Evolutionary conservation across 2,797 vertebrate species (phyloP), one percentile per base, ranked within the genome.

Genomic region (Typhlichthys eigenmanni): DNA sequence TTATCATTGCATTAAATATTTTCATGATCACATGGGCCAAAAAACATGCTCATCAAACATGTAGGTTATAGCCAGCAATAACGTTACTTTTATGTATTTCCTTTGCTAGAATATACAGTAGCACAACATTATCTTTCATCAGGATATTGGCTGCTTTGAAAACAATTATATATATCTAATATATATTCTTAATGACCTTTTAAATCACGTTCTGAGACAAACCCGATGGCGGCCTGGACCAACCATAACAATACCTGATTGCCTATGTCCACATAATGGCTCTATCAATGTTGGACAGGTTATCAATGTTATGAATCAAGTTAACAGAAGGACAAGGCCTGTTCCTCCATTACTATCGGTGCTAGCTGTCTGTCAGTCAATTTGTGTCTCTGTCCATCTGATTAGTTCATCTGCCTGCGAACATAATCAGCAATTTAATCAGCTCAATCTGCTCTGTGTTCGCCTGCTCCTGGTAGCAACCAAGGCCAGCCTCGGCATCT

Each of bases 351-450:
- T 55, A 65, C 61, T 66, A 67, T 85, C 70, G 71, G 69, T 59
- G 51, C 71, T 66, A 66, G 62, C 70, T 75, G 73, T 80, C 73
- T 75, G 57, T 69, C 14, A 16, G 38, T 12, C 56, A 10, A 29
- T 54, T 64, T 14, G 62, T 50, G 16, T 16, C 16, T 32, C 24
- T 38, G 61, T 12, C 54, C 50, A 56, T 56, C 62, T 56, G 62
- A 49, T 64, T 38, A 50, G 55, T 50, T 4, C 17, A 34, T 43
- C 52, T 63, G 64, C 62, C 72, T 76, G 67, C 55, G 72, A 75
- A 80, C 71, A 83, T 75, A 83, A 85, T 85, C 73, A 79, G 69
- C 60, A 13, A 64, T 71, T 75, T 78, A 85, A 85, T 85, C 80
- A 83, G 71, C 72, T 78, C 79, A 82, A 75, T 85, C 74, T 85